phyloP scores from a whole-genome alignment of 2,113 vertebrate genomes.

The Mustela lutreola region DNA sequence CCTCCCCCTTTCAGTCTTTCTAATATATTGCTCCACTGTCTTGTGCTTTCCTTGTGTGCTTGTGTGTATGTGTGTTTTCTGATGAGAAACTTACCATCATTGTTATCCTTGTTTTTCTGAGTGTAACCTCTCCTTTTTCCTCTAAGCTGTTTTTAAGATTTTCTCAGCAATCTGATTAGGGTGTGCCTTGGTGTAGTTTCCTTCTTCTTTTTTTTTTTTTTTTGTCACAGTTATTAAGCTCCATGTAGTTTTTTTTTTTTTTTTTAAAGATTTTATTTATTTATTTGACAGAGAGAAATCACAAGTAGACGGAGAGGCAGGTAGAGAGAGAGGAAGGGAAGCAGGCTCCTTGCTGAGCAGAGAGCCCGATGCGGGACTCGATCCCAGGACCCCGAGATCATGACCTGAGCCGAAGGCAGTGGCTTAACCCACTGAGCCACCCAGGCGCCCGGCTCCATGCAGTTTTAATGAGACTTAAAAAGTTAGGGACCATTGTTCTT shows the following conservation, averaged over 20 bases:
- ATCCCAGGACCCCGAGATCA: too few species aligned
- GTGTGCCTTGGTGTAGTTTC: background rate
- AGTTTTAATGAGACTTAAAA: slow-evolving; percentile 13
- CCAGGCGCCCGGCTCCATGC: too few species aligned
- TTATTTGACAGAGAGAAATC: too few species aligned
- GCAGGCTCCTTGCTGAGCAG: too few species aligned
- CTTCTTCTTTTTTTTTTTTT: background rate
- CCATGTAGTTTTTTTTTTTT: too few species aligned
- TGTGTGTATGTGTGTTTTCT: background rate
- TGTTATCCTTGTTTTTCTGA: background rate
- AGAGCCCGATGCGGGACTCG: too few species aligned
- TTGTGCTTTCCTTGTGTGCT: background rate
- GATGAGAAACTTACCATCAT: background rate
- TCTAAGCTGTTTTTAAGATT: background rate
- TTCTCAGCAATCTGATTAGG: background rate
- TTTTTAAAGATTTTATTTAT: too few species aligned
- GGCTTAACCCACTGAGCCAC: too few species aligned
- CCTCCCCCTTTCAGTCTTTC: background rate
- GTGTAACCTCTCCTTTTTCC: background rate
- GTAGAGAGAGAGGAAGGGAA: too few species aligned
- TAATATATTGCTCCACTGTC: background rate
- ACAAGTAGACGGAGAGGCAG: too few species aligned
- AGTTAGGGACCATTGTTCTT: background rate
- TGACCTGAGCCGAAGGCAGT: too few species aligned
- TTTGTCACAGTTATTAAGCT: background rate